These are phyloP conservation scores for Austrofundulus limnaeus DNA, from an alignment of 2,113 vertebrate genomes.

Conservation along the genomic window DNA sequence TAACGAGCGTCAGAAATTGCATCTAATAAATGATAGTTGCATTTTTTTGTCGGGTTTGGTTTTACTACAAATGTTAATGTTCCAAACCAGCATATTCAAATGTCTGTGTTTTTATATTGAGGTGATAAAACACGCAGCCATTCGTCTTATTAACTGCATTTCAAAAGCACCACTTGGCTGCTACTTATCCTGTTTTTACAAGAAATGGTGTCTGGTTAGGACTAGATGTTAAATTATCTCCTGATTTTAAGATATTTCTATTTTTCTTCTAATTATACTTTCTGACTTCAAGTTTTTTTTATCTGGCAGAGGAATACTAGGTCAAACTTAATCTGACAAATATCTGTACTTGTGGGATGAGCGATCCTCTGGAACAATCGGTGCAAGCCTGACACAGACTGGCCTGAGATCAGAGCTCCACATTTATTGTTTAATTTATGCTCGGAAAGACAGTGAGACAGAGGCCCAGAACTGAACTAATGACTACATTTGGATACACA, in stretches of 20 bases:
- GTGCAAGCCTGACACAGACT: background rate
- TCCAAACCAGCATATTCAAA: background rate
- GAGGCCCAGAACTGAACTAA: background rate
- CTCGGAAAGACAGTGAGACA: background rate
- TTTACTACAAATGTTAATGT: background rate
- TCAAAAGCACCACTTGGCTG: no score
- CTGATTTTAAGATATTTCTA: background rate
- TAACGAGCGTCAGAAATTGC: background rate
- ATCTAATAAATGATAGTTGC: background rate
- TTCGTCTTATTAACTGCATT: background rate
- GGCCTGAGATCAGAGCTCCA: background rate
- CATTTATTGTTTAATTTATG: background rate
- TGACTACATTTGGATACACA: background rate
- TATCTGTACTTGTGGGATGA: background rate
- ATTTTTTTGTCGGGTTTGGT: background rate
- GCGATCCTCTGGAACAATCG: background rate
- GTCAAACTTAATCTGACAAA: background rate
- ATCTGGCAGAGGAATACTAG: background rate
- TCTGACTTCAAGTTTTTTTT: conserved; percentile 4
- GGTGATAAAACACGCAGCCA: background rate
- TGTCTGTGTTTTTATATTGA: background rate
- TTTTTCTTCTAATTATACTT: background rate
- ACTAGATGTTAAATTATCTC: background rate
- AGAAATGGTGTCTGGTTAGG: background rate
- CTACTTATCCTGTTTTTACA: no score